Percentiles rank a stretch among this genome's conserved stretches.
phyloP scores from a whole-genome alignment of 2,888 invertebrate genomes.

The Aphidoletes aphidimyza region DNA sequence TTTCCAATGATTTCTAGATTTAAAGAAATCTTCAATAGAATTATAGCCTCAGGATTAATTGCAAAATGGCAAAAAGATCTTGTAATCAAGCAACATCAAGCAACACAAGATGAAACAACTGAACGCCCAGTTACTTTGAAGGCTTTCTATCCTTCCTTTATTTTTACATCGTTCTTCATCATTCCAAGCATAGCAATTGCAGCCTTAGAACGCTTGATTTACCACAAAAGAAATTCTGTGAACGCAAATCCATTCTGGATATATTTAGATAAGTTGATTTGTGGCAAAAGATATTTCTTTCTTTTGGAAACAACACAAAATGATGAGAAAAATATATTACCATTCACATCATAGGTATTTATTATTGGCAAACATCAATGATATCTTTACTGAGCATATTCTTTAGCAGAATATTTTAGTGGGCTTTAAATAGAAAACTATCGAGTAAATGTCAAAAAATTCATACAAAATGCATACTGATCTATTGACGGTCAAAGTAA shows the following conservation, averaged over 20 bases:
- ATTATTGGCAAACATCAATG: too few relatives aligned
- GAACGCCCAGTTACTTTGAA: not conserved
- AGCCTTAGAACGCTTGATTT: not conserved
- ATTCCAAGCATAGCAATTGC: not conserved
- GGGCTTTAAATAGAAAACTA: too few relatives aligned
- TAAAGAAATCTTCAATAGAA: not conserved
- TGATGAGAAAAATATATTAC: too few relatives aligned
- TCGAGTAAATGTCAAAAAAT: too few relatives aligned
- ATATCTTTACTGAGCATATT: too few relatives aligned
- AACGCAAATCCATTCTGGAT: not conserved
- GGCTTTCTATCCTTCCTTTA: not conserved
- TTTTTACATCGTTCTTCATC: not conserved
- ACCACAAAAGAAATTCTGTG: not conserved
- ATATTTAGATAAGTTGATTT: not conserved
- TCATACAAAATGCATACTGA: too few relatives aligned
- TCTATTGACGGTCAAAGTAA: too few relatives aligned
- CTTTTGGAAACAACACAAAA: not conserved
- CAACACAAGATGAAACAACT: not conserved
- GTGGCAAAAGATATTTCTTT: not conserved
- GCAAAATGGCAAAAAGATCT: not conserved
- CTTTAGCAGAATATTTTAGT: too few relatives aligned
- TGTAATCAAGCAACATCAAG: not conserved
- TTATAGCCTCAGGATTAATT: not conserved
- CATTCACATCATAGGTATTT: too few relatives aligned
- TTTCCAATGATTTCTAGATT: not conserved